Evolutionary conservation across 2,888 invertebrate species (phyloP).

Genomic region (Eustalomyia histrio): DNA sequence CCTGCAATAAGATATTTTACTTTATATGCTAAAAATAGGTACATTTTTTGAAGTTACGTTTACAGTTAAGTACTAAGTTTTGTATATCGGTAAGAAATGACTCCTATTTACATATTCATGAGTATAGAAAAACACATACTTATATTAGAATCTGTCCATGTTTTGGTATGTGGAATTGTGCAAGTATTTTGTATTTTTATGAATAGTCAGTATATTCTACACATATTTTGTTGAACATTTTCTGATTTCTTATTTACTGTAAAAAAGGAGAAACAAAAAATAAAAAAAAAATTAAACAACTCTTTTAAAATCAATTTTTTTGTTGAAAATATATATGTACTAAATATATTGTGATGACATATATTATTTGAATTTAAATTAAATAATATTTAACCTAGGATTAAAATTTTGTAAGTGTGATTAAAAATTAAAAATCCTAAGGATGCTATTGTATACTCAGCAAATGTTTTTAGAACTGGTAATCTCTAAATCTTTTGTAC

Average conservation of each 20-base stretch:
- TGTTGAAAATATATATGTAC: not conserved
- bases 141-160: not conserved
- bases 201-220: not conserved
- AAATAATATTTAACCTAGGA: too few species aligned
- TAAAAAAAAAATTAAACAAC: not conserved
- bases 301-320: not conserved
- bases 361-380: too few species aligned
- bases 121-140: not conserved
- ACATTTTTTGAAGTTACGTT: not conserved
- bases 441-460: too few species aligned
- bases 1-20: too few species aligned
- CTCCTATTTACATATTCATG: not conserved
- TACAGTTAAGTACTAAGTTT: too few species aligned
- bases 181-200: slow-evolving; percentile 27
- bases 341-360: too few species aligned
- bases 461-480: too few species aligned
- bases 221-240: not conserved
- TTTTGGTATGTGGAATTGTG: slow-evolving; percentile 20
- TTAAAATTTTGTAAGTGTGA: too few species aligned
- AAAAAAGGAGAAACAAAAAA: not conserved
- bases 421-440: too few species aligned
- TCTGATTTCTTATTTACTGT: not conserved
- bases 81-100: too few species aligned
- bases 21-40: too few species aligned
- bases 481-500: too few species aligned